A percentile compares a stretch with the other conserved stretches of the same genome.
Evolutionary conservation across 1,140 invertebrate genomes (phyloP).

Genomic region (Brachionus sp.): DNA sequence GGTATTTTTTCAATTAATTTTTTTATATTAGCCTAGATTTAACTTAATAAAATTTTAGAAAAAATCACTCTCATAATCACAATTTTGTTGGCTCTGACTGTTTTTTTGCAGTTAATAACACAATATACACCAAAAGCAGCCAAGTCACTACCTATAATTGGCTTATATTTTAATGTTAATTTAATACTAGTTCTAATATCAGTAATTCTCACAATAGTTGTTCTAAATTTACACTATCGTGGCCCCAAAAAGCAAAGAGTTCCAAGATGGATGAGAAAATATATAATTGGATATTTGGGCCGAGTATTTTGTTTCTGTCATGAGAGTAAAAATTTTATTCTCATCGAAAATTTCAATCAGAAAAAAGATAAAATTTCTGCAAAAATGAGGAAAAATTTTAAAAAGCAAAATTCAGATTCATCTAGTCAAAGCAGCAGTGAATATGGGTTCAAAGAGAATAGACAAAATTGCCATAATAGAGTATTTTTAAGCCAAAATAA

Average conservation of each 20-base stretch:
- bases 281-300: conserved; percentile 28
- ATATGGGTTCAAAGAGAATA: background rate
- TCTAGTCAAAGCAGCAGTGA: background rate
- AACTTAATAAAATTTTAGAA: background rate
- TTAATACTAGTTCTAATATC: conserved; percentile 40
- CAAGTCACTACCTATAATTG: conserved; percentile 33
- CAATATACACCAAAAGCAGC: conserved; percentile 45
- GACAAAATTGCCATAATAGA: background rate
- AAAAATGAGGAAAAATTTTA: background rate
- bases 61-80: conserved; percentile 45
- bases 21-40: background rate
- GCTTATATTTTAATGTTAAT: conserved; percentile 45
- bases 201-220: conserved; percentile 39
- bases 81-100: conserved; percentile 41
- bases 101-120: conserved; percentile 44
- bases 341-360: background rate
- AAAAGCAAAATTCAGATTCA: background rate
- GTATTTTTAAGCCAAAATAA: background rate
- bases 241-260: conserved; percentile 43
- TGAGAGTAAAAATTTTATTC: background rate
- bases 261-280: conserved; percentile 6
- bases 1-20: background rate
- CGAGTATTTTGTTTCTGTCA: conserved; percentile 16
- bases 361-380: background rate
- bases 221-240: conserved; percentile 39